Conservation (phyloP, 2,113 vertebrate species). For the Thunnus maccoyii region DNA sequence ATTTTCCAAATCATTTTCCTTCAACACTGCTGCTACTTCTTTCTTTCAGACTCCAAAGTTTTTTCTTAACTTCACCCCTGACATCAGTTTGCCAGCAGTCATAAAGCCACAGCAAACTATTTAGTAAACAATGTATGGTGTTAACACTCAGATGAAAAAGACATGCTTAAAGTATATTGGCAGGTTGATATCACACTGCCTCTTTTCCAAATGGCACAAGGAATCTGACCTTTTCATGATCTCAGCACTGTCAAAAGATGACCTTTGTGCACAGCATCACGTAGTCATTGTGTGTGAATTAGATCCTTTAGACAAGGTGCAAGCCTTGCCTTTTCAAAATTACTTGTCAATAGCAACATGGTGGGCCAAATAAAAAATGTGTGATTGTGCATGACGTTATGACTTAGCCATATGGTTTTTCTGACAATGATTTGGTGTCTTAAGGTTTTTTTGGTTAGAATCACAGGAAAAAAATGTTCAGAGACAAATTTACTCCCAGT, state of each 20-base stretch:
- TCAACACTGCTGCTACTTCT: neutral
- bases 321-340: slow-evolving; percentile 39
- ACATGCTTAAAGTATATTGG: slow-evolving; percentile 75
- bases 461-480: slow-evolving; percentile 4
- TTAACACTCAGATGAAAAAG: slow-evolving; percentile 70
- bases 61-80: slow-evolving; percentile 25
- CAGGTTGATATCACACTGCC: slow-evolving; percentile 73
- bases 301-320: slow-evolving; percentile 58
- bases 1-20: slow-evolving; percentile 32
- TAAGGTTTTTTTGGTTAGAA: slow-evolving; percentile 14
- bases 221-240: slow-evolving; percentile 79
- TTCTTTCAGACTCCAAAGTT: slow-evolving; percentile 34
- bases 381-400: neutral
- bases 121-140: slow-evolving; percentile 61
- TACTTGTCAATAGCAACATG: slow-evolving; percentile 42
- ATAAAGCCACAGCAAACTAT: slow-evolving; percentile 31
- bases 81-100: slow-evolving; percentile 18
- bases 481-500: slow-evolving; percentile 50
- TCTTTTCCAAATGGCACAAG: slow-evolving; percentile 80
- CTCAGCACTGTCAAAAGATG: slow-evolving; percentile 75
- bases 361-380: slow-evolving; percentile 28
- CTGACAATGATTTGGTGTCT: slow-evolving; percentile 19
- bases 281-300: slow-evolving; percentile 45
- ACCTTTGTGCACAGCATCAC: slow-evolving; percentile 77
- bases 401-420: slow-evolving; percentile 3